Conservation (phyloP, 1,140 invertebrate species). For the Drosophila pachea region DNA sequence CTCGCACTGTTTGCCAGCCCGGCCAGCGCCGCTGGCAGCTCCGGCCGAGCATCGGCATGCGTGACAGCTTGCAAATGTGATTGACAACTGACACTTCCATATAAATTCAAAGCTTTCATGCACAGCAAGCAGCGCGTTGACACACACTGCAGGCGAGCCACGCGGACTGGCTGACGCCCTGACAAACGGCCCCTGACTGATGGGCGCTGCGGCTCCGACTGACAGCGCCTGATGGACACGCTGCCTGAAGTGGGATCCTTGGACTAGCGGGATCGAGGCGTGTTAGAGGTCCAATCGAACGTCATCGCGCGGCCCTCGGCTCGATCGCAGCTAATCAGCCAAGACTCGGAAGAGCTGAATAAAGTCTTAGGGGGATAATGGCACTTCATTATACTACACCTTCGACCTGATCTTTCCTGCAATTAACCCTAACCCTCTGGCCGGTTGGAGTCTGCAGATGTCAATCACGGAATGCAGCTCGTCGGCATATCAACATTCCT, state of each 20-base stretch:
- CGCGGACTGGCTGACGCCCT: constrained; percentile 21
- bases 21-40: background rate
- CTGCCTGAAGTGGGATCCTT: constrained; percentile 20
- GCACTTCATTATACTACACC: too few species aligned
- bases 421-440: too few species aligned
- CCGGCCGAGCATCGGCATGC: constrained; percentile 47
- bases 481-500: too few species aligned
- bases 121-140: constrained; percentile 41
- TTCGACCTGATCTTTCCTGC: too few species aligned
- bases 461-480: too few species aligned
- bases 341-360: too few species aligned
- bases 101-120: constrained; percentile 74
- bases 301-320: too few species aligned
- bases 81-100: constrained; percentile 76
- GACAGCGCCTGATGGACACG: constrained; percentile 1
- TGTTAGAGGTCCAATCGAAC: too few species aligned
- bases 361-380: too few species aligned
- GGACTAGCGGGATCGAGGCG: background rate
- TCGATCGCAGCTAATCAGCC: too few species aligned
- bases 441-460: too few species aligned
- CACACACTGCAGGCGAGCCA: constrained; percentile 38
- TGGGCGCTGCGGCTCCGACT: background rate
- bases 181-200: background rate
- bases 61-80: constrained; percentile 78
- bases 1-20: constrained; percentile 32